A percentile compares a stretch with the other conserved stretches of the same genome.
These are phyloP conservation scores for Dallia pectoralis DNA, from an alignment of 2,797 vertebrate genomes.

Conservation along the genomic window DNA sequence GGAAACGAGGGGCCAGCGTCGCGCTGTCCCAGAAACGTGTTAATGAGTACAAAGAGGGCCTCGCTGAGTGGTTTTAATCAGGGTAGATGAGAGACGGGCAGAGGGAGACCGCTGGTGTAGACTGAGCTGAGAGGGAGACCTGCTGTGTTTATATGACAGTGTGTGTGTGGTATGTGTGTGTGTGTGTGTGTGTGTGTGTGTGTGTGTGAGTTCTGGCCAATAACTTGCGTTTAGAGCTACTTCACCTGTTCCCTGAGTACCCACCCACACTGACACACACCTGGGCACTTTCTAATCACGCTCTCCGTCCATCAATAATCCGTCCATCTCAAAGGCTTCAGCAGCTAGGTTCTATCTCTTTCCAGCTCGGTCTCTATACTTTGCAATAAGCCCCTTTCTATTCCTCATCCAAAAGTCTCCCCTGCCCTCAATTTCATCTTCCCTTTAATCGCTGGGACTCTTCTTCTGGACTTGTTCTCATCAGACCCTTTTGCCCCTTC, in stretches of 20 bases:
- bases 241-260: background rate
- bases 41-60: background rate
- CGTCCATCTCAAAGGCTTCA: background rate
- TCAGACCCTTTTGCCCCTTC: background rate
- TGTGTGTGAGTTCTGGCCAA: background rate
- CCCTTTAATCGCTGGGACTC: background rate
- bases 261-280: background rate
- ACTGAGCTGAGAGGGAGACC: background rate
- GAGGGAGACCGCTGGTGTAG: background rate
- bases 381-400: slow-evolving; percentile 5
- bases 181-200: background rate
- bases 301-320: slow-evolving; percentile 15
- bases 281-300: slow-evolving; percentile 9
- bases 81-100: background rate
- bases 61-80: background rate
- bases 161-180: background rate
- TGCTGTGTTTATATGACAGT: background rate
- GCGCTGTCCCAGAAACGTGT: slow-evolving; percentile 4
- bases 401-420: background rate
- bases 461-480: background rate
- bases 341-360: background rate
- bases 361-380: background rate
- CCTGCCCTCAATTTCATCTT: background rate
- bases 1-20: background rate
- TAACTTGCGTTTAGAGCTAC: slow-evolving; percentile 1